Conservation (phyloP, 2,797 vertebrate species). For the Microchirus variegatus region DNA sequence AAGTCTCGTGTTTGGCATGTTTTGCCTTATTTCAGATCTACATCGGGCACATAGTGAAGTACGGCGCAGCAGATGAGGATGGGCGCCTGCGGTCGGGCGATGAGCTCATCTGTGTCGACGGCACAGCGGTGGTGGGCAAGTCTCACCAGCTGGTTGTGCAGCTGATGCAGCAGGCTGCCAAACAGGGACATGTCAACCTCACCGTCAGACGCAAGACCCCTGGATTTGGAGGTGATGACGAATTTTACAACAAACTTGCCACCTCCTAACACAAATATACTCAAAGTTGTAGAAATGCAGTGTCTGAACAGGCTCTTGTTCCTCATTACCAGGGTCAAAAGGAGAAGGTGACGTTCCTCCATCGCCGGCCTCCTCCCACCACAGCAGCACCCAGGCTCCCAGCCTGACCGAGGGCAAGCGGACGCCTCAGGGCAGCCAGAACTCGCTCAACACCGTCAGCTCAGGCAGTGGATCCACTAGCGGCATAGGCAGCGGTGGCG, state of each 20-base stretch:
- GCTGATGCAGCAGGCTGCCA: slow-evolving; percentile 99
- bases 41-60: slow-evolving; percentile 97
- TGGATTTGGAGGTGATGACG: slow-evolving; percentile 87
- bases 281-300: not conserved
- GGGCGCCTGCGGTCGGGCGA: slow-evolving; percentile 96
- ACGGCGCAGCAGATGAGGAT: slow-evolving; percentile 95
- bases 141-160: slow-evolving; percentile 99
- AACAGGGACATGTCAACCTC: slow-evolving; percentile 97
- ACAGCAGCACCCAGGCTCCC: slow-evolving; percentile 95
- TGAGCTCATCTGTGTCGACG: slow-evolving; percentile 97
- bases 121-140: slow-evolving; percentile 96
- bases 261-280: too few relatives aligned
- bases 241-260: slow-evolving; percentile 13
- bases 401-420: slow-evolving; percentile 96
- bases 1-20: not conserved
- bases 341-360: slow-evolving; percentile 91
- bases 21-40: slow-evolving; percentile 86
- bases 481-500: slow-evolving; percentile 91
- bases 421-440: slow-evolving; percentile 96
- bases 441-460: slow-evolving; percentile 97
- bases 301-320: not conserved
- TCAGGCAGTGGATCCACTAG: slow-evolving; percentile 97
- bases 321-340: slow-evolving; percentile 84
- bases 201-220: slow-evolving; percentile 92
- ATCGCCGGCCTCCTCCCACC: slow-evolving; percentile 95